Conservation (phyloP, 2,888 invertebrate genomes). For the Bedellia somnulentella region DNA sequence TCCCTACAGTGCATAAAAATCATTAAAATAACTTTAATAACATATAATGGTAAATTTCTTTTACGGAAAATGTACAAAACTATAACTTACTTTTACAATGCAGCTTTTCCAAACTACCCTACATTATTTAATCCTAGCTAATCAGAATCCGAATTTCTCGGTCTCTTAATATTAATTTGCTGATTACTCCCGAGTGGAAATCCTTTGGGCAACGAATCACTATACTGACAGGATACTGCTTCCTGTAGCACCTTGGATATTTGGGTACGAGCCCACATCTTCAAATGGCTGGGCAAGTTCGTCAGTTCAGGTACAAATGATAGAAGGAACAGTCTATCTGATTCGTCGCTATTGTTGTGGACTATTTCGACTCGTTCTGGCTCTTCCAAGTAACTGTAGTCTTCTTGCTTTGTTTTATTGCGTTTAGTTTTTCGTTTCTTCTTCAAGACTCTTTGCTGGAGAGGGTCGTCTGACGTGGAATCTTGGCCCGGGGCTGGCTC, state of each 20-base stretch:
- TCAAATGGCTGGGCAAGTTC: slow-evolving; percentile 35
- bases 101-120: too few species aligned
- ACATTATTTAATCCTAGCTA: too few species aligned
- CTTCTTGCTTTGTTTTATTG: background rate
- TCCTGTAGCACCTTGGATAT: slow-evolving; percentile 50
- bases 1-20: too few species aligned
- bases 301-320: slow-evolving; percentile 48
- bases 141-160: too few species aligned
- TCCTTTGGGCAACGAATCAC: slow-evolving; percentile 21
- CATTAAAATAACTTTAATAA: too few species aligned
- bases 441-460: background rate
- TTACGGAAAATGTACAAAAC: too few species aligned
- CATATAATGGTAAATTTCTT: too few species aligned
- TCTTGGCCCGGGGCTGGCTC: too few species aligned
- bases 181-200: too few species aligned
- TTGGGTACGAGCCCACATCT: slow-evolving; percentile 50
- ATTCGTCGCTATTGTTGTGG: slow-evolving; percentile 25
- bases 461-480: slow-evolving; percentile 1
- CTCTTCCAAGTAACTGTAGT: background rate
- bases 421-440: background rate
- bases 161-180: too few species aligned
- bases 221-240: slow-evolving; percentile 30
- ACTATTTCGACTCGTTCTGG: background rate
- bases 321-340: slow-evolving; percentile 35
- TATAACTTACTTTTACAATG: too few species aligned